Base-by-base conservation (phyloP, 2,113 vertebrate genomes). In the Myiozetetes cayanensis region DNA sequence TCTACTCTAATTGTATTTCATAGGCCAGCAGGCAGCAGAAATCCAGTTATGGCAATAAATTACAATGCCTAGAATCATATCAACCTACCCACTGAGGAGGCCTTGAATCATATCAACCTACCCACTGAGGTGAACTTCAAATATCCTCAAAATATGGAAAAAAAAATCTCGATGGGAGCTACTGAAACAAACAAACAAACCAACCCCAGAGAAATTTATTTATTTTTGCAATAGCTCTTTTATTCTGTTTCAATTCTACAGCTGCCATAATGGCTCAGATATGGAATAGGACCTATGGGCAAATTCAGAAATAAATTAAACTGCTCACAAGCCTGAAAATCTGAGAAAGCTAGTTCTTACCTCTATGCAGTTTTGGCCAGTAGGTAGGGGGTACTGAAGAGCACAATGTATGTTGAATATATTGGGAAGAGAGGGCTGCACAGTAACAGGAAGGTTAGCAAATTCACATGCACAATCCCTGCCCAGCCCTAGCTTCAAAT, bases 361-460 rank as follows among this genome's bases (percentile, higher is more conserved):
- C 5, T 62, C 30, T 47, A 50, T 16, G 4, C 7, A 73, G 25
- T n/a, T 88, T 92, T 70, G n/a, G 8, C 7, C 15, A 46, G 20
- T 49, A 39, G 14, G 5, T 19, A 58, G 2, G 4, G 49, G 27
- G 8, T 21, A 55, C 50, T 62, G 43, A 74, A 70, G 31, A 7
- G 8, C 4, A 5, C 11, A 46, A 21, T 3, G 14, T 0, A 0
- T 7, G 4, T 14, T 59, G 12, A 65, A 47, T 15, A 68, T 46
- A 7, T 11, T 30, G 18, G 21, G 58, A 88, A 55, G 20, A 61
- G 15, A 27, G n/a, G 21, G 6, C 8, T 59, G 27, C 1, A 7
- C 9, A 6, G 39, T 35, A 53, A 11, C 3, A 41, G 16, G 56
- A 39, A 20, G 3, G 4, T 37, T 56, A 41, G 2, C 14, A 41